A percentile compares a stretch with the other conserved stretches of the same genome.
Evolutionary conservation across 53 echinoderm and acorn worm species (phyloP).

Genomic region (Apostichopus leukothele): DNA sequence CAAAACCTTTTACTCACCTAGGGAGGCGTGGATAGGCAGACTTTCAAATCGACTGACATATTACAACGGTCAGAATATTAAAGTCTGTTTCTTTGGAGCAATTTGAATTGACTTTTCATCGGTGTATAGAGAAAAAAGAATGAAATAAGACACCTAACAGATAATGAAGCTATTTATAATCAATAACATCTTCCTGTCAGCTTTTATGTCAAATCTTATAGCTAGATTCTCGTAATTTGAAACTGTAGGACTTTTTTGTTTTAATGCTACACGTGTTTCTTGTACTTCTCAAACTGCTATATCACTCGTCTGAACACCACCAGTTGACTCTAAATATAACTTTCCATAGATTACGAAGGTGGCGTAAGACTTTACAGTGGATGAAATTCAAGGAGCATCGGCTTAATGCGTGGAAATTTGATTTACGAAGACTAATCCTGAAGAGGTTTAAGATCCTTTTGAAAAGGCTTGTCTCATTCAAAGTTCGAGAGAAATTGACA

Average conservation of each 20-base stretch:
- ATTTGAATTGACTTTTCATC: too few species aligned
- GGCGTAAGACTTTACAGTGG: neutral
- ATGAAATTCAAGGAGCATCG: neutral
- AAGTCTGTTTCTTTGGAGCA: too few species aligned
- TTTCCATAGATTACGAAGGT: neutral
- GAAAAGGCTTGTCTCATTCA: neutral
- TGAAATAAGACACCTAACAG: neutral
- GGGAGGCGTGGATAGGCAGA: too few species aligned
- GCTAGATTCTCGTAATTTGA: neutral
- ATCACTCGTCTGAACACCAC: neutral
- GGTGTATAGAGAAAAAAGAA: too few species aligned
- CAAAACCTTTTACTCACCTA: too few species aligned
- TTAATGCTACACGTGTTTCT: neutral
- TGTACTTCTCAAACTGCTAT: too few species aligned
- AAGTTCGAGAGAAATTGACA: neutral
- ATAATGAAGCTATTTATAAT: neutral
- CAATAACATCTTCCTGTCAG: neutral
- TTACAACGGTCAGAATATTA: too few species aligned
- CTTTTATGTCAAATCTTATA: neutral
- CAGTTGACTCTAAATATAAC: neutral
- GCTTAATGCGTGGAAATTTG: neutral
- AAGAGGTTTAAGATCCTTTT: neutral
- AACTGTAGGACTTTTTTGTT: neutral
- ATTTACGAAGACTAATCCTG: neutral
- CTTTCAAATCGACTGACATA: too few species aligned